Evolutionary conservation across 2,888 invertebrate genomes (phyloP), one percentile per base, ranked within the genome.

Genomic region (Tyria jacobaeae): DNA sequence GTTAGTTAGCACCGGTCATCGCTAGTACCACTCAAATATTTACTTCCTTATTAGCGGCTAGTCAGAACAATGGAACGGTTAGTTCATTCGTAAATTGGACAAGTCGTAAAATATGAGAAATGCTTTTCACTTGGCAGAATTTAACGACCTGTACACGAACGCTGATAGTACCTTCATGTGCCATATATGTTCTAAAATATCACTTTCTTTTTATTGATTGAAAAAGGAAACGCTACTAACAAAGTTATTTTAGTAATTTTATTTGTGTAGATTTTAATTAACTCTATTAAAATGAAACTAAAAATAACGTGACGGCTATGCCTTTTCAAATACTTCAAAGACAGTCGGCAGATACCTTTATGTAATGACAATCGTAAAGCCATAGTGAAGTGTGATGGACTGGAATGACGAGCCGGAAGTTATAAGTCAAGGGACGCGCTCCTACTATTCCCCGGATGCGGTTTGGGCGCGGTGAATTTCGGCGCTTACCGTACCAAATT

Each of bases 11-110:
- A 75, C 78, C 70, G 76, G 68, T 61, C 67, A 68, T 68, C 69
- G 73, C 72, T 61, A 76, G 83, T 79, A 81, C 84, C 78, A 80
- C 85, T 82, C 87, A 90, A 92, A 92, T 89, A 90, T 92, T 92
- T 82, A 89, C 92, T 93, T 93, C 93, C 93, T 92, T 89, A 91
- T 93, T 92, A 91, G 87, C 81, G 76, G 78, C 80, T 76, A 69
- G 80, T 78, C 71, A 74, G 85, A 92, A 91, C 91, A 91, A 91
- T 89, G 77, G 85, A 80, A 84, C 87, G 76, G 85, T 83, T 87
- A 85, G 82, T 75, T 71, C 54, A 73, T 73, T 86, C 84, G 86
- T 88, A 85, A 88, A 89, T 82, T 79, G 80, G 81, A 85, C 82
- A 78, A 75, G 71, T 78, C 74, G 80, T 85, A 81, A 87, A 59